phyloP scores from a whole-genome alignment of 2,888 invertebrate genomes.

The Metellina segmentata region DNA sequence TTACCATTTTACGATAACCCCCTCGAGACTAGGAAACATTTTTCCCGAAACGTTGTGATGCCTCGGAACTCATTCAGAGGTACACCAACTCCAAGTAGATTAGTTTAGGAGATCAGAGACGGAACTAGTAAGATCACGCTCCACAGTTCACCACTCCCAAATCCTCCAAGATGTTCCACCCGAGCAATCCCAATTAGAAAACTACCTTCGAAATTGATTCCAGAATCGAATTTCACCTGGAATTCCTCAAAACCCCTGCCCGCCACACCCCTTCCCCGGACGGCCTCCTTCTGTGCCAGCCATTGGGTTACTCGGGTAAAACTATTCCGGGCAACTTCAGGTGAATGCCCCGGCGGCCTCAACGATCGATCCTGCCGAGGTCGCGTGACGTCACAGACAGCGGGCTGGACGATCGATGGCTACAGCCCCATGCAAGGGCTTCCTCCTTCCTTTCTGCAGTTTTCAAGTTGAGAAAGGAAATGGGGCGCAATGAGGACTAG shows the following conservation, averaged over 20 bases:
- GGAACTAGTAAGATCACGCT: no score
- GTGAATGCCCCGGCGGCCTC: constrained; percentile 68
- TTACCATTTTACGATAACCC: no score
- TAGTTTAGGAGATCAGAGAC: no score
- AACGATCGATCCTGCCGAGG: constrained; percentile 49
- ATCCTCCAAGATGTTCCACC: no score
- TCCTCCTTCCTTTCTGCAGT: neutral
- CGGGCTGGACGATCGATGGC: neutral
- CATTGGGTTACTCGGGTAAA: constrained; percentile 51
- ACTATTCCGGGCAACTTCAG: constrained; percentile 56
- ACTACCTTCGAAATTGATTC: neutral
- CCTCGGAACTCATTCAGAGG: no score
- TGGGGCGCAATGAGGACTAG: constrained; percentile 34
- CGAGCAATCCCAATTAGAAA: no score
- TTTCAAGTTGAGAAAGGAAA: constrained; percentile 23
- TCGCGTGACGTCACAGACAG: constrained; percentile 66
- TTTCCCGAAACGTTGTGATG: no score
- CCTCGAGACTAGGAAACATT: no score
- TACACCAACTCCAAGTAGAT: no score
- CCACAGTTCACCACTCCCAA: no score
- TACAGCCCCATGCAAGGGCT: neutral
- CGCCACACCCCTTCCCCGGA: neutral
- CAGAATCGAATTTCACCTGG: constrained; percentile 45
- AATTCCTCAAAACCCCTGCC: neutral
- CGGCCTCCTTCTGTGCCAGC: neutral